Percentiles rank a stretch among this genome's conserved stretches.
phyloP scores from a whole-genome alignment of 2,888 invertebrate species.

The Meiosimyza decipiens region DNA sequence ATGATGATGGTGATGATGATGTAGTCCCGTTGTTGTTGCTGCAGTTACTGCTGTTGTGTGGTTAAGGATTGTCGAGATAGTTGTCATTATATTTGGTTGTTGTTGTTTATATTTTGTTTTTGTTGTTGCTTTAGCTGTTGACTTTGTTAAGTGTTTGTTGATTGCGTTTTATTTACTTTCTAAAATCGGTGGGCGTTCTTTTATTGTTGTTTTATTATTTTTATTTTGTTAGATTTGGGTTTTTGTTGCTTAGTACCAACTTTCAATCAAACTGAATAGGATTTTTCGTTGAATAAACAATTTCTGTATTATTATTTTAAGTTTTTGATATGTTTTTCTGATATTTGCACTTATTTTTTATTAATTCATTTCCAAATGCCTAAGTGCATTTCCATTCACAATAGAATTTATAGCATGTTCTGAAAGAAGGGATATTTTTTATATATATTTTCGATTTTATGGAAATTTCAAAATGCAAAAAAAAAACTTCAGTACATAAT shows the following conservation, averaged over 20 bases:
- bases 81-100: conserved; percentile 36
- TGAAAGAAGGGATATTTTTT: too few species aligned
- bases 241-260: not conserved
- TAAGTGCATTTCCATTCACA: too few species aligned
- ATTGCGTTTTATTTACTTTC: not conserved
- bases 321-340: conserved; percentile 20
- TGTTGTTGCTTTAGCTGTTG: conserved; percentile 17
- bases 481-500: too few species aligned
- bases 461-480: too few species aligned
- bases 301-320: conserved; percentile 5
- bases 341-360: not conserved
- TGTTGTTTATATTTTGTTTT: not conserved
- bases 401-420: too few species aligned
- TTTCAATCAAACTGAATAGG: not conserved
- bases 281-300: not conserved
- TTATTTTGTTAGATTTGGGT: conserved; percentile 5
- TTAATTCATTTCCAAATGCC: not conserved
- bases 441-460: too few species aligned
- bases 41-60: conserved; percentile 43
- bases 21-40: conserved; percentile 40
- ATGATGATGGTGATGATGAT: conserved; percentile 42
- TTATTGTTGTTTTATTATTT: conserved; percentile 9
- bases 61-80: conserved; percentile 47
- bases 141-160: conserved; percentile 21
- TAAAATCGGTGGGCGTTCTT: conserved; percentile 27